Evolutionary conservation across 2,797 vertebrate genomes (phyloP).

Genomic region (Chelmon rostratus): DNA sequence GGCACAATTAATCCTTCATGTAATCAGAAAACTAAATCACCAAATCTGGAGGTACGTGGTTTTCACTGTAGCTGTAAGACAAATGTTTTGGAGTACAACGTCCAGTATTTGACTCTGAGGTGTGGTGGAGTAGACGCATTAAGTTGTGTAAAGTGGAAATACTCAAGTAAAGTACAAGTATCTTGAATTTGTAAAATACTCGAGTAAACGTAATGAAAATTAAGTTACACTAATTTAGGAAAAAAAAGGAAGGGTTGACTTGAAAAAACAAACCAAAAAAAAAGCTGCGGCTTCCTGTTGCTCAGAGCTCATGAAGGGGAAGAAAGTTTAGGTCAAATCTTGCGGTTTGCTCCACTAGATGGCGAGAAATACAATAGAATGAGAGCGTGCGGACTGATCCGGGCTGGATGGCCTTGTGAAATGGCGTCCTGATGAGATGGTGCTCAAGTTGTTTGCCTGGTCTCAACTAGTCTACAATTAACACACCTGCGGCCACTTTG

Average conservation of each 20-base stretch:
- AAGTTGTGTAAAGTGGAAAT: background rate
- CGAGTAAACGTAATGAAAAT: background rate
- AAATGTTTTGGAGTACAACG: background rate
- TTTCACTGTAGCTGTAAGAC: background rate
- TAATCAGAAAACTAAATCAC: background rate
- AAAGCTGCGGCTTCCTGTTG: background rate
- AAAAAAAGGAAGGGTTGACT: background rate
- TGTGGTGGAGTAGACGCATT: background rate
- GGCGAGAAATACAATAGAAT: conserved; percentile 63
- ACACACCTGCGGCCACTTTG: background rate
- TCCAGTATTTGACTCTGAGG: background rate
- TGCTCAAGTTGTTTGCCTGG: conserved; percentile 70
- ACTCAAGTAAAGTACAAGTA: background rate
- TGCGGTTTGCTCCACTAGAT: conserved; percentile 72
- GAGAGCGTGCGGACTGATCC: background rate
- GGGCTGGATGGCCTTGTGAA: conserved; percentile 73
- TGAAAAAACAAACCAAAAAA: background rate
- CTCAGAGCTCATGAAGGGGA: background rate
- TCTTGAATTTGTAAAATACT: background rate
- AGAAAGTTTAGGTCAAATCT: background rate
- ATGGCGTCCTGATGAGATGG: conserved; percentile 84
- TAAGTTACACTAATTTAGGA: background rate
- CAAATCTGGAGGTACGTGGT: background rate
- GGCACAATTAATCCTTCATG: background rate
- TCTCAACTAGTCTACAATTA: conserved; percentile 56